Conservation (phyloP, 2,113 vertebrate genomes). For the Petrocephalus zakoni region DNA sequence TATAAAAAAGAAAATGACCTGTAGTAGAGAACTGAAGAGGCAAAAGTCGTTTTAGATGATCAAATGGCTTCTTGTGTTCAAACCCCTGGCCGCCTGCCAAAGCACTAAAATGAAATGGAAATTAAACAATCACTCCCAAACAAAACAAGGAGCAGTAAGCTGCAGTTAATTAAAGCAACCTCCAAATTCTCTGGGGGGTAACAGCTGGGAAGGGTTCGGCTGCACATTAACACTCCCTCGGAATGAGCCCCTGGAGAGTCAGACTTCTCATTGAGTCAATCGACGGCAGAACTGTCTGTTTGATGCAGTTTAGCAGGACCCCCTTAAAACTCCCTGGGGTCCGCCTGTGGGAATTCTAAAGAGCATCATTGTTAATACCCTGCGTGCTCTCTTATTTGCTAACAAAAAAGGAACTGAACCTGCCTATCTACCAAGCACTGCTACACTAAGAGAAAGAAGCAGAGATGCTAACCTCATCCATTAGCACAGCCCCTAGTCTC, state of each 20-base stretch:
- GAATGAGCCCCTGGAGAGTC: neutral
- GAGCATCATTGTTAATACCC: neutral
- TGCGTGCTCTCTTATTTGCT: neutral
- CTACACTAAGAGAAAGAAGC: neutral
- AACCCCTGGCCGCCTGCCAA: neutral
- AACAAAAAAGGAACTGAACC: neutral
- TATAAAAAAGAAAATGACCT: neutral
- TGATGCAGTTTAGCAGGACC: neutral
- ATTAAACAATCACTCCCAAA: constrained; percentile 1
- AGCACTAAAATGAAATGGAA: neutral
- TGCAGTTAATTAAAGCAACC: neutral
- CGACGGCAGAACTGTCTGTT: neutral
- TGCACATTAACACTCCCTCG: neutral
- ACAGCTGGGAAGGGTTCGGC: neutral
- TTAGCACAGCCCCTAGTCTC: neutral
- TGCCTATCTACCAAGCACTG: neutral
- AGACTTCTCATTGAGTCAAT: neutral
- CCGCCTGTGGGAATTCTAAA: neutral
- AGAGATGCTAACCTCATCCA: neutral
- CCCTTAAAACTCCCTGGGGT: neutral
- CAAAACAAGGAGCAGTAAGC: neutral
- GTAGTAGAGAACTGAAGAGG: neutral
- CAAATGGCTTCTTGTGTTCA: neutral
- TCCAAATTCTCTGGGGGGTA: neutral
- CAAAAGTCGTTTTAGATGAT: neutral